phyloP scores from a whole-genome alignment of 2,888 invertebrate species.

The Zygogramma bicolorata region DNA sequence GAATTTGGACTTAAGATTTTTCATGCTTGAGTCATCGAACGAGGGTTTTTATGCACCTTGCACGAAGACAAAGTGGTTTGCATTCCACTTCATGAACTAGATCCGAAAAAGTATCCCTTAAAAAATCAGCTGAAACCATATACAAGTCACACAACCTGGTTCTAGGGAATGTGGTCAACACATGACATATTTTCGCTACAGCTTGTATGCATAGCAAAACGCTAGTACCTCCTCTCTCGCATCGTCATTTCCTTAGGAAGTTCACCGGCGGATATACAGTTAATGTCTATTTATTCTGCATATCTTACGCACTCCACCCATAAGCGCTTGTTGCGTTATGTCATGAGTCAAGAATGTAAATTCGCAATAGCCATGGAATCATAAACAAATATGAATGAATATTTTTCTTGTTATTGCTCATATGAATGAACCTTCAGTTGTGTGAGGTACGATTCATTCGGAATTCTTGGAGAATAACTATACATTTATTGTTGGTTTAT shows the following conservation, averaged over 20 bases:
- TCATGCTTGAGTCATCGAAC: no score
- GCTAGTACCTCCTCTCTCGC: not conserved
- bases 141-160: no score
- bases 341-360: slow-evolving; percentile 3
- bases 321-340: not conserved
- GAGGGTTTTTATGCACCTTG: no score
- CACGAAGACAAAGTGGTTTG: no score
- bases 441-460: not conserved
- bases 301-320: not conserved
- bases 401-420: slow-evolving; percentile 2
- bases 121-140: no score
- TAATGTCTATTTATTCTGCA: slow-evolving; percentile 6
- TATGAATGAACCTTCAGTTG: not conserved
- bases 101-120: no score
- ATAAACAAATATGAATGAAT: not conserved
- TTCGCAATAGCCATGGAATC: not conserved
- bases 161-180: no score
- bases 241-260: slow-evolving; percentile 9
- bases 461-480: not conserved
- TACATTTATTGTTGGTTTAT: no score
- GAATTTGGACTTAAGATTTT: no score
- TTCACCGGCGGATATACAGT: not conserved
- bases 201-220: not conserved
- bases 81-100: no score
- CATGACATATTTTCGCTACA: not conserved